Evolutionary conservation across 2,888 invertebrate genomes (phyloP), one percentile per base, ranked within the genome.

Genomic region (Drosophila aldrichi): DNA sequence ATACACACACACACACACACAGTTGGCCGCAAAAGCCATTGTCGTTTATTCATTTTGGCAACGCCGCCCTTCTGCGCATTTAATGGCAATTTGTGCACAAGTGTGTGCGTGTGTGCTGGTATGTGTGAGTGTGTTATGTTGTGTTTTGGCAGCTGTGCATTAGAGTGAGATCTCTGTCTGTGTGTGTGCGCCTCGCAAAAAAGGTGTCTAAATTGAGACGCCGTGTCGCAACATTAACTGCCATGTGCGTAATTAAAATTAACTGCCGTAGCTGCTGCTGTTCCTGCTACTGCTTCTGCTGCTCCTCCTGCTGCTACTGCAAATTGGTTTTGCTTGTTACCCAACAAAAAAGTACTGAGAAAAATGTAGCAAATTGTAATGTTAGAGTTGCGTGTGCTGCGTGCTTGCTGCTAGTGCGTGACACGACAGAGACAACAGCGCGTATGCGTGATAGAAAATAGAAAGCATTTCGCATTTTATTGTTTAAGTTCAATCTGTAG

Each of bases 171-270:
- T 52, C 34, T 52, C 38, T 44, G 18, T 8, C 16, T 22, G 16
- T 32, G 46, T 22, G 16, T 32, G 46, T 32, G n/a, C 38, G 32
- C 48, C 75, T 41, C 68, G 44, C 67, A 79, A 83, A 81, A 81
- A 81, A 84, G 89, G 84, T 84, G 84, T 85, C 89, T 87, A 84
- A 84, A 84, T 84, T 88, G 84, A 82, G 86, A 82, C 74, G 89
- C 85, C 77, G 74, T 89, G 89, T 88, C 89, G 82, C 82, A 73
- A 79, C 82, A 87, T 72, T 84, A 84, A 84, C 81, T 74, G 81
- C 84, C 87, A 71, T 78, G 79, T 86, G 88, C 81, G 86, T 86
- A 88, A 89, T 86, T 86, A 86, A 86, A 89, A 86, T 88, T 90
- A 86, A 86, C 90, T 89, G 86, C 74, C 80, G 57, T 20, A 46